These are phyloP conservation scores for Ciconia maguari DNA, from an alignment of 2,113 vertebrate genomes.

Conservation along the genomic window DNA sequence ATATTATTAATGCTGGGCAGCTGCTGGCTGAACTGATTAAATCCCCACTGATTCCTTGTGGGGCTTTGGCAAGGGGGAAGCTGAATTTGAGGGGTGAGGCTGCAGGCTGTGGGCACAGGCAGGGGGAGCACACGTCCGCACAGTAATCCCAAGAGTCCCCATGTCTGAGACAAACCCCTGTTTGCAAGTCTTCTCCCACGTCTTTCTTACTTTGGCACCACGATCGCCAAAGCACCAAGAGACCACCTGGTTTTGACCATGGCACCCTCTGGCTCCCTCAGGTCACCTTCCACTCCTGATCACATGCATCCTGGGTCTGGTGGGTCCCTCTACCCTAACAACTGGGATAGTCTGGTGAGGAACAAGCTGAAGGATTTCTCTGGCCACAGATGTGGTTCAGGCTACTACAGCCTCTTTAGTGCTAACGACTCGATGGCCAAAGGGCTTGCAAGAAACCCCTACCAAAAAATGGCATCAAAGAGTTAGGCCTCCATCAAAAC, in stretches of 20 bases:
- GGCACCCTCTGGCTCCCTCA: background rate
- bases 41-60: background rate
- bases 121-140: background rate
- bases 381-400: background rate
- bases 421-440: background rate
- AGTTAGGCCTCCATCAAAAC: background rate
- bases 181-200: background rate
- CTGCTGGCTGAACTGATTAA: background rate
- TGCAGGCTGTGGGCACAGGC: background rate
- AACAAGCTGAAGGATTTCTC: background rate
- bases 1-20: background rate
- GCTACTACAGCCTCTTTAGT: background rate
- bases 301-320: rapidly evolving
- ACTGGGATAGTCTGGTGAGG: background rate
- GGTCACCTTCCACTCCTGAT: background rate
- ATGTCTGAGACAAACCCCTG: background rate
- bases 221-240: background rate
- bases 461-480: background rate
- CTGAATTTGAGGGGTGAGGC: background rate
- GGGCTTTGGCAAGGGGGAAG: background rate
- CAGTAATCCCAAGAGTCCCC: background rate
- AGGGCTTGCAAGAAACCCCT: background rate
- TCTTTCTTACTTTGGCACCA: background rate
- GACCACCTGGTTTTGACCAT: background rate
- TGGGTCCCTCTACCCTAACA: background rate